Base-by-base conservation (phyloP, 2,797 vertebrate species). In the Phylloscopus collybita region DNA sequence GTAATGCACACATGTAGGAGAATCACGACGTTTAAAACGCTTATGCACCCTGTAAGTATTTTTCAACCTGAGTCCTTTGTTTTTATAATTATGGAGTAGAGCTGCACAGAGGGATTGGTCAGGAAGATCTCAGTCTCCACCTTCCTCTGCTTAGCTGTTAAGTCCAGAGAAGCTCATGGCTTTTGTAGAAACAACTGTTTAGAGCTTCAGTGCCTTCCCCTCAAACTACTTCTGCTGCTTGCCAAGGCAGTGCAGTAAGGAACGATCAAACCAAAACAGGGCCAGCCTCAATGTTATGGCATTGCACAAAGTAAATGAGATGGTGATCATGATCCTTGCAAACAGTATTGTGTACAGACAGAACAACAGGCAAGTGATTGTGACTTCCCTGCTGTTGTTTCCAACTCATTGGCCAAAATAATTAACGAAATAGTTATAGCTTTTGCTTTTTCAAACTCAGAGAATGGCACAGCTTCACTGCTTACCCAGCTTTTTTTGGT, bases 31-130 rank as follows among this genome's bases (percentile, higher is more conserved):
- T 67, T 60, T 85, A 45, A 67, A 75, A 75, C 12, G 38, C 22
- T 65, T 65, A 25, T 5, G 13, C 1, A 0, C 0, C 0, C 20
- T 34, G 1, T 34, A 81, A 71, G 29, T 42, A 21, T 16, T 79
- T 88, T 67, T 26, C 59, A 78, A 47, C n/a, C 27, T 1, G 5
- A 62, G 36, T 18, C 30, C 53, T 65, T 90, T 66, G 38, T 50
- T 84, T 85, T 72, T 72, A 50, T 72, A 38, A 59, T n/a, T 22
- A 44, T 54, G 8, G 42, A 19, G 34, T 50, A 79, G 42, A 61
- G 11, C 20, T 45, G 34, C 74, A 53, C 45, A 79, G 79, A 67
- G 44, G 21, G 29, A 49, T 27, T 86, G 56, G 23, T 51, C 51
- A 51, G 54, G 79, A 95, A 81, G 13, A 51, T 27, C 42, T 88